Conservation (phyloP, 35 echinoderm and acorn worm species). For the Ptychodera flava region DNA sequence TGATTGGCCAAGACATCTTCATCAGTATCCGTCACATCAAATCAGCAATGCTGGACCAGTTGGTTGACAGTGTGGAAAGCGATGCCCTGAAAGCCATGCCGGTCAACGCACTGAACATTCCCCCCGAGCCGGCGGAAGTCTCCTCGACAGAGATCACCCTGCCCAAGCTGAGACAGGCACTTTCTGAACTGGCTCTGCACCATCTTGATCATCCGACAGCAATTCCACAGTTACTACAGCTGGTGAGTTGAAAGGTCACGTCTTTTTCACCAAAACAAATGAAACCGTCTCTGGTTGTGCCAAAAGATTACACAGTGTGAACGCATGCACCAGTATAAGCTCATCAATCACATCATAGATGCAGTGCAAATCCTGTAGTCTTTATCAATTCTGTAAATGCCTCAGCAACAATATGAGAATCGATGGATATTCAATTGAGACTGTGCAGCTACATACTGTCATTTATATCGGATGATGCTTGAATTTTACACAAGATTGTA, state of each 20-base stretch:
- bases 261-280: too few relatives aligned
- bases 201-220: slow-evolving; percentile 43
- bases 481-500: too few relatives aligned
- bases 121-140: neutral
- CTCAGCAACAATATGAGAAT: too few relatives aligned
- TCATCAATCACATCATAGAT: too few relatives aligned
- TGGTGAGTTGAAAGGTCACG: slow-evolving; percentile 54
- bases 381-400: too few relatives aligned
- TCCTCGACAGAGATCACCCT: neutral
- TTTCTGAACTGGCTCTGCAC: slow-evolving; percentile 48
- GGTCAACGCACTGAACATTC: slow-evolving; percentile 34
- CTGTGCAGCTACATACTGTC: too few relatives aligned
- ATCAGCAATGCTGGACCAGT: slow-evolving; percentile 60
- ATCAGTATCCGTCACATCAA: slow-evolving; percentile 65
- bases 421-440: too few relatives aligned
- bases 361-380: too few relatives aligned
- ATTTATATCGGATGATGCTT: too few relatives aligned
- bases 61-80: slow-evolving; percentile 48
- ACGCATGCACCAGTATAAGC: too few relatives aligned
- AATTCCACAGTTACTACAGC: slow-evolving; percentile 33
- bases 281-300: too few relatives aligned
- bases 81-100: slow-evolving; percentile 33
- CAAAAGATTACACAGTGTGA: too few relatives aligned
- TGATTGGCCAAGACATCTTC: slow-evolving; percentile 61
- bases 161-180: slow-evolving; percentile 30